Percentiles rank a stretch among this genome's conserved stretches.
Conservation (phyloP, 2,888 invertebrate species). For the Arge pagana region DNA sequence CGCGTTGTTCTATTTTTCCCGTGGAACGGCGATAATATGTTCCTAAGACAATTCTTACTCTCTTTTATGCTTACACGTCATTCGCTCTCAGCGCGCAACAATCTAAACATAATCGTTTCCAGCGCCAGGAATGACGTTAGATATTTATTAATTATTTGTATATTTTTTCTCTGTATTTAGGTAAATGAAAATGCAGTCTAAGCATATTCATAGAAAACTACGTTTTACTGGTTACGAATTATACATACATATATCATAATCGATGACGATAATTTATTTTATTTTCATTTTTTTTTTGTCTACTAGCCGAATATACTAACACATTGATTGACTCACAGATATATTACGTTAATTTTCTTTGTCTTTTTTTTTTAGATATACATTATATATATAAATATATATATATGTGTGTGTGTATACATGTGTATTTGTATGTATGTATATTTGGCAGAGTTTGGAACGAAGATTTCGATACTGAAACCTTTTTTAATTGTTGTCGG, state of each 20-base stretch:
- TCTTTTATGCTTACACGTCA: no score
- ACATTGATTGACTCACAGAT: slow-evolving; percentile 30
- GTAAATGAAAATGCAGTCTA: slow-evolving; percentile 12
- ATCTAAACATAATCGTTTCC: neutral
- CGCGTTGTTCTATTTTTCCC: neutral
- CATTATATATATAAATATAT: no score
- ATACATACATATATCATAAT: slow-evolving; percentile 26
- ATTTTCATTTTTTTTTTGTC: slow-evolving; percentile 38
- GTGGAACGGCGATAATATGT: no score
- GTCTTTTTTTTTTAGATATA: neutral
- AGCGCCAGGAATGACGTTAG: slow-evolving; percentile 30
- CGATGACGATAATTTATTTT: slow-evolving; percentile 46
- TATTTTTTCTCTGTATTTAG: neutral
- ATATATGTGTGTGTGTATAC: no score
- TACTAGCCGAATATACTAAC: slow-evolving; percentile 41
- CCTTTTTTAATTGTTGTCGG: no score
- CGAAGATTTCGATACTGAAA: no score
- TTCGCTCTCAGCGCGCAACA: no score
- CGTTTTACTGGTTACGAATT: neutral
- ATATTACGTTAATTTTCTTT: neutral
- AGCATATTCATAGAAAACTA: slow-evolving; percentile 6
- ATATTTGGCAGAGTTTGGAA: no score
- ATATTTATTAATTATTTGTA: slow-evolving; percentile 16
- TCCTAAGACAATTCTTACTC: slow-evolving; percentile 15
- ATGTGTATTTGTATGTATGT: no score